Evolutionary conservation across 2,797 vertebrate species (phyloP).

Genomic region (Pitangus sulphuratus): DNA sequence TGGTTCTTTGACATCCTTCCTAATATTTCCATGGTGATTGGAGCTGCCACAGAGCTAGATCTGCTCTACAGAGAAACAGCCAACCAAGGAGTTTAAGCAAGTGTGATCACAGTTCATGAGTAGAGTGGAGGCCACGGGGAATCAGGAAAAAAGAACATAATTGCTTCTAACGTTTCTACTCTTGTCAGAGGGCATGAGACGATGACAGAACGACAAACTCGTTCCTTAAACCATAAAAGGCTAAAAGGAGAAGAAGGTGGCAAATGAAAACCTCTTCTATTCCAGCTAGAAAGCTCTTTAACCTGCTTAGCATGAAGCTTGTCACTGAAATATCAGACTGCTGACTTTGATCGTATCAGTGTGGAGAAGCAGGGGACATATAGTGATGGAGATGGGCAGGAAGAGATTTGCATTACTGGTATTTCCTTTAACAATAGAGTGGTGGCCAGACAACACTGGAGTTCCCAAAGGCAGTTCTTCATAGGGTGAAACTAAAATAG

Average conservation of each 20-base stretch:
- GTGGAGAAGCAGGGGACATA: not conserved
- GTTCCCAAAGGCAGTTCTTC: not conserved
- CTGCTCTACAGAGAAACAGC: not conserved
- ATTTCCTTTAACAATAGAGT: not conserved
- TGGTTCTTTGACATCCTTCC: not conserved
- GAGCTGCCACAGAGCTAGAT: not conserved
- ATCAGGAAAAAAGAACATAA: not conserved
- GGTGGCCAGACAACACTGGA: not conserved
- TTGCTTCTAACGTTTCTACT: accelerated
- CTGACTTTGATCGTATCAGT: not conserved
- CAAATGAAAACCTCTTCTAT: not conserved
- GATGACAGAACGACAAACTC: not conserved
- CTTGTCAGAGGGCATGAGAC: not conserved
- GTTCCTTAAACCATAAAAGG: not conserved
- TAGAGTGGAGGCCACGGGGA: not conserved
- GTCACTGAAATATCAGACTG: not conserved
- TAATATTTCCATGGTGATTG: not conserved
- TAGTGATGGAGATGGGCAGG: not conserved
- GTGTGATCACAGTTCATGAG: not conserved
- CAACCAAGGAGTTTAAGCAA: not conserved
- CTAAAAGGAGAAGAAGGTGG: not conserved
- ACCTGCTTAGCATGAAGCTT: not conserved
- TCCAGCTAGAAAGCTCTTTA: not conserved
- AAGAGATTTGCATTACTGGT: not conserved
- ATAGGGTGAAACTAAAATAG: not conserved